Conservation (phyloP, 2,797 vertebrate genomes). For the Poecilia velifera region DNA sequence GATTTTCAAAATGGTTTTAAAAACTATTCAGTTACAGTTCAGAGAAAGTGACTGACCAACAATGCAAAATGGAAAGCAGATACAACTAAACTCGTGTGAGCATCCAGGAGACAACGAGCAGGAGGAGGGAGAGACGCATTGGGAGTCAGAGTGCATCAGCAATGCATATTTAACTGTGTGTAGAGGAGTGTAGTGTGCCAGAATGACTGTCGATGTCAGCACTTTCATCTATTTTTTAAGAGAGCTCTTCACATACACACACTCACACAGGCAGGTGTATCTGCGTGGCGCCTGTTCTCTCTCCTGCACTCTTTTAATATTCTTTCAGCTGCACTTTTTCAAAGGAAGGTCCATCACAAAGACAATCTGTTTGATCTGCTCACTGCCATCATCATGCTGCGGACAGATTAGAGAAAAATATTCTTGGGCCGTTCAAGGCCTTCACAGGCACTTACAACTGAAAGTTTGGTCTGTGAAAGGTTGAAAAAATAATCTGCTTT, state of each 20-base stretch:
- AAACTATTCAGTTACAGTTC: not conserved
- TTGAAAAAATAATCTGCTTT: not conserved
- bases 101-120: constrained; percentile 23
- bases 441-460: not conserved
- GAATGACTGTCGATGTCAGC: constrained; percentile 65
- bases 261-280: constrained; percentile 29
- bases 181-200: constrained; percentile 27
- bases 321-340: constrained; percentile 70
- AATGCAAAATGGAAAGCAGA: constrained; percentile 9
- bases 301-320: constrained; percentile 51
- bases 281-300: constrained; percentile 40
- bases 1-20: not conserved
- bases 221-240: constrained; percentile 78
- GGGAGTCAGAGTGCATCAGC: constrained; percentile 21
- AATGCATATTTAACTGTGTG: constrained; percentile 41
- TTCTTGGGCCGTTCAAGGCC: not conserved
- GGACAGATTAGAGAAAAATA: not conserved
- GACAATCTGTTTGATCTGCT: constrained; percentile 54
- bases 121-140: constrained; percentile 5
- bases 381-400: constrained; percentile 33
- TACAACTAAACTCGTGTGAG: not conserved
- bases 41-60: constrained; percentile 26
- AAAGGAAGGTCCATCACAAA: constrained; percentile 62
- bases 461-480: not conserved
- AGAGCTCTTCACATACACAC: constrained; percentile 31